Evolutionary conservation across 2,113 vertebrate genomes (phyloP), one percentile per base, ranked within the genome.

Genomic region (Micromys minutus): DNA sequence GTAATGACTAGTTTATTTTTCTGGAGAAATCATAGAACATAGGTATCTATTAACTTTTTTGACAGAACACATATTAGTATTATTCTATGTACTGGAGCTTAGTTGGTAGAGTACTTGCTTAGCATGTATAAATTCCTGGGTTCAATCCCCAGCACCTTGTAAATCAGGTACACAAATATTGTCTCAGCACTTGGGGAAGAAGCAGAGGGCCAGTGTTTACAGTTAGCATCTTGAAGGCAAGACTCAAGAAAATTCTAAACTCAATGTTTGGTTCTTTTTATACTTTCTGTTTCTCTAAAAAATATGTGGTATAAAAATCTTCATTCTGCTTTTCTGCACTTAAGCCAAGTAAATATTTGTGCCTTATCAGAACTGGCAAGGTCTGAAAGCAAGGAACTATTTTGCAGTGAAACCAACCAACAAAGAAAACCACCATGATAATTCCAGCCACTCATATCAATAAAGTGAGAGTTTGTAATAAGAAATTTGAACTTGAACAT

Each of bases 271-370:
- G 10, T 8, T 45, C 26, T 2, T 77, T 89, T 31, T n/a, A 31
- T 11, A 22, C 76, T 91, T 91, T 93, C 10, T 39, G 36, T 80
- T 91, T 94, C 31, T 72, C 8, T 63, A 45, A 45, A 63, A 3
- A 71, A 57, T n/a, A 95, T 61, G 84, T 45, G 55, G 22, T 21
- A 88, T 52, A 85, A 96, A 84, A 85, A 84, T 81, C 8, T 7
- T 88, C 21, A 90, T 86, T 85, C n/a, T 63, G 12, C 7, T 19
- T 26, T 22, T 72, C 22, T 76, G 36, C 3, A 47, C 45, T 24
- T 59, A 65, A 31, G 42, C 79, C 90, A 92, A 83, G 19, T 86
- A 93, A 83, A 92, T 86, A 94, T 95, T 86, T 96, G 22, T 21
- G 75, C 52, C 75, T 94, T 92, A 87, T 95, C 79, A 91, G 52